These are phyloP conservation scores for Arvicanthis niloticus DNA, from an alignment of 2,113 vertebrate species.

Conservation along the genomic window DNA sequence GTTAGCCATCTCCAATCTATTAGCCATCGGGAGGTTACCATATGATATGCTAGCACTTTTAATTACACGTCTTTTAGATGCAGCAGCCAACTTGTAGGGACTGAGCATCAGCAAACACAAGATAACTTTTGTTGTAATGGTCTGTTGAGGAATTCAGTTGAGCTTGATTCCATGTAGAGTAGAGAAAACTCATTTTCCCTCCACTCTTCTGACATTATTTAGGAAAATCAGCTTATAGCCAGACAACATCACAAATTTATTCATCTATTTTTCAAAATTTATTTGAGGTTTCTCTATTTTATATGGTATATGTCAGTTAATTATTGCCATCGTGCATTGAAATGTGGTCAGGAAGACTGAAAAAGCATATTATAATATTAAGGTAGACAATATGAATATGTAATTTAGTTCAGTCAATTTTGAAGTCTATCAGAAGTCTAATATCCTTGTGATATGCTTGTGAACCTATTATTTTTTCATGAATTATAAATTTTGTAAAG, in stretches of 20 bases:
- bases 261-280: not conserved
- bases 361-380: not conserved
- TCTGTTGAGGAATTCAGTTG: not conserved
- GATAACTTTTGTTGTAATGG: not conserved
- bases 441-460: not conserved
- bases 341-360: not conserved
- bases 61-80: not conserved
- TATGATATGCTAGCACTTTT: not conserved
- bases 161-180: not conserved
- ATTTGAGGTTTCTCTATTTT: not conserved
- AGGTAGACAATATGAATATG: not conserved
- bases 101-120: not conserved
- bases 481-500: slow-evolving; percentile 7
- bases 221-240: not conserved
- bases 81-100: not conserved
- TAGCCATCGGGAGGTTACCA: not conserved
- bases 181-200: not conserved
- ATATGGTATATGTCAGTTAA: not conserved
- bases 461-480: not conserved
- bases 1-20: not conserved
- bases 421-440: not conserved
- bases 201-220: not conserved
- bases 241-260: not conserved
- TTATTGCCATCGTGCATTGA: not conserved
- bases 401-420: not conserved